Conservation (phyloP, 2,888 invertebrate species). For the Eristalinus aeneus region DNA sequence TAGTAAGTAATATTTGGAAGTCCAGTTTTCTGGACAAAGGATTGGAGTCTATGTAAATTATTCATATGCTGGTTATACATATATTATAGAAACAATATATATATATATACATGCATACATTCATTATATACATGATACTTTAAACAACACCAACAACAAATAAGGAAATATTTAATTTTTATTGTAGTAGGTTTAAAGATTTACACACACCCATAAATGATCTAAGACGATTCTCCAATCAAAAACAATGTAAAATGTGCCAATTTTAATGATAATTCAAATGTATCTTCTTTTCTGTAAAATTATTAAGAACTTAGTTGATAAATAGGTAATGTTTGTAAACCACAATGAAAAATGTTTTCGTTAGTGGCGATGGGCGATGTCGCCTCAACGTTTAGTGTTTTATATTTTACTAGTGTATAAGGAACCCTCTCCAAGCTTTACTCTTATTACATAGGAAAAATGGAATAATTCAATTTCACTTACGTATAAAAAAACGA, state of each 20-base stretch:
- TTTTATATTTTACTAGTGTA: slow-evolving; percentile 25
- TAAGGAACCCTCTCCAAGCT: slow-evolving; percentile 64
- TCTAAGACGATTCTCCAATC: slow-evolving; percentile 59
- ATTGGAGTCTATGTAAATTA: slow-evolving; percentile 61
- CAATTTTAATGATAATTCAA: slow-evolving; percentile 67
- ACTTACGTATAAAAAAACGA: slow-evolving; percentile 23
- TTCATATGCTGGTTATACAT: slow-evolving; percentile 40
- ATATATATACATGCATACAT: slow-evolving; percentile 33
- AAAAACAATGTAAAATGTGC: slow-evolving; percentile 71
- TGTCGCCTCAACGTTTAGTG: slow-evolving; percentile 15
- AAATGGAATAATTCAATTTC: slow-evolving; percentile 28
- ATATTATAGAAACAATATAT: slow-evolving; percentile 62
- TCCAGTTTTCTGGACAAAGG: slow-evolving; percentile 63
- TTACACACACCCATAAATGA: slow-evolving; percentile 7
- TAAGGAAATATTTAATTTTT: slow-evolving; percentile 43
- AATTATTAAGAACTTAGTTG: slow-evolving; percentile 54
- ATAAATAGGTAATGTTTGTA: slow-evolving; percentile 51
- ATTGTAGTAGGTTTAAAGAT: slow-evolving; percentile 30
- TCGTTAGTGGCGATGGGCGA: slow-evolving; percentile 36
- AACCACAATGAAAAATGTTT: slow-evolving; percentile 19
- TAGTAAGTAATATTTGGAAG: slow-evolving; percentile 31
- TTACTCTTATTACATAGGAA: slow-evolving; percentile 66
- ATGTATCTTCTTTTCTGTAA: slow-evolving; percentile 39
- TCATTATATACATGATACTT: slow-evolving; percentile 20
- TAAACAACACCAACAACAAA: slow-evolving; percentile 8